These are phyloP conservation scores for Erpornis zantholeuca DNA, from an alignment of 2,113 vertebrate genomes.

Conservation along the genomic window DNA sequence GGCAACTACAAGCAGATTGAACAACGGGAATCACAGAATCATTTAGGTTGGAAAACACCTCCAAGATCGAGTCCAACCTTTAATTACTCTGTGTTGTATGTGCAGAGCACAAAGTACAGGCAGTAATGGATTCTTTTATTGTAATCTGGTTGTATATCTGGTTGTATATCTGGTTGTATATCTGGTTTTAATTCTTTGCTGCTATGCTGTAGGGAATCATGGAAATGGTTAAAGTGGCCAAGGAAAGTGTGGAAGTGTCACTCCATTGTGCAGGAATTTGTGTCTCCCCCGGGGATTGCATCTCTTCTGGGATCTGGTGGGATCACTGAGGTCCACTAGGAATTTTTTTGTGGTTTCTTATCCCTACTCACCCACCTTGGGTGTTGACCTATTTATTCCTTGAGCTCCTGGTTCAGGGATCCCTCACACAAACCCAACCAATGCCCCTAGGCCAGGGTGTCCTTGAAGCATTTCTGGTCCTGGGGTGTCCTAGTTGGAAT, in stretches of 20 bases:
- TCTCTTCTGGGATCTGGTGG: background rate
- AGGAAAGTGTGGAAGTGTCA: background rate
- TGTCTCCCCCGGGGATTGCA: background rate
- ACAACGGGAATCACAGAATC: background rate
- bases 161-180: background rate
- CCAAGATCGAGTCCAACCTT: background rate
- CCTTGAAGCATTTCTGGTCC: background rate
- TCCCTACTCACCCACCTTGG: background rate
- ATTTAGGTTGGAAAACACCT: background rate
- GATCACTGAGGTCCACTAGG: background rate
- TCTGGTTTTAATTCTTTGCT: background rate
- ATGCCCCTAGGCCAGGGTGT: accelerated
- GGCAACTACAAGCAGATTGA: background rate
- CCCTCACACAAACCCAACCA: background rate
- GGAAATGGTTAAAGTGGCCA: background rate
- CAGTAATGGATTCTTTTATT: background rate
- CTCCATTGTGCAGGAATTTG: background rate
- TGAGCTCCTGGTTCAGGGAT: background rate
- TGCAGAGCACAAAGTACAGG: background rate
- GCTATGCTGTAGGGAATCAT: background rate
- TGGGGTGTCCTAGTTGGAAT: background rate
- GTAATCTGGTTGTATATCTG: too few species aligned
- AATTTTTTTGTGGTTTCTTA: background rate
- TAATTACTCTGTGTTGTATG: background rate
- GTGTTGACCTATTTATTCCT: background rate